phyloP scores from a whole-genome alignment of 1,140 invertebrate genomes.

The Nasonia vitripennis region DNA sequence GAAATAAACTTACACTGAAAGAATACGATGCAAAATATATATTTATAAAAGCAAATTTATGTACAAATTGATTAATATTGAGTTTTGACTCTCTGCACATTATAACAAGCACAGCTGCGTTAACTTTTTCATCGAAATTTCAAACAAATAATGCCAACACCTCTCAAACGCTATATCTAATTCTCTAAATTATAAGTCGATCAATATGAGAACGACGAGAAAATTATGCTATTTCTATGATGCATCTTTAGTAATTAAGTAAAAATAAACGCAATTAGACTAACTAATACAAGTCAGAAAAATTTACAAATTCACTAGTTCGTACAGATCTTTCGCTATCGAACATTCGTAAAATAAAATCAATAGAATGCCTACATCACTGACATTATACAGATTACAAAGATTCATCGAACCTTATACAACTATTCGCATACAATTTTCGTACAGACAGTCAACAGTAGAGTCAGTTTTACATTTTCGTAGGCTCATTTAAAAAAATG shows the following conservation, averaged over 20 bases:
- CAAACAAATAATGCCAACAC: neutral
- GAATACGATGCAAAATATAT: neutral
- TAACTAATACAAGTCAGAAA: neutral
- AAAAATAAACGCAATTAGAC: neutral
- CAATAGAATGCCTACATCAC: slow-evolving; percentile 9
- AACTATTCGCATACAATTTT: neutral
- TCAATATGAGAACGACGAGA: neutral
- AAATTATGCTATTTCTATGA: neutral
- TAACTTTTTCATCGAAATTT: neutral
- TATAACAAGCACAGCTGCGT: neutral
- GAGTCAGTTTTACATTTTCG: neutral
- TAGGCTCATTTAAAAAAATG: neutral
- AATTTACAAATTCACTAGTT: neutral
- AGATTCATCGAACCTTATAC: neutral
- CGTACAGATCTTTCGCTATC: neutral
- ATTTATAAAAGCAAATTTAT: neutral
- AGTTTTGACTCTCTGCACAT: neutral
- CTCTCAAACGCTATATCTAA: neutral
- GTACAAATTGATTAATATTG: neutral
- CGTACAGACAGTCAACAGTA: neutral
- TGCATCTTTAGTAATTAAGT: neutral
- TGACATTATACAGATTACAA: neutral
- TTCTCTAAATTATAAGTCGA: neutral
- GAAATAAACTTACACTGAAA: neutral
- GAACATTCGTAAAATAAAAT: neutral